A percentile compares a stretch with the other conserved stretches of the same genome.
These are phyloP conservation scores for Tretioscincus oriximinensis DNA, from an alignment of 2,113 vertebrate species.

Conservation along the genomic window DNA sequence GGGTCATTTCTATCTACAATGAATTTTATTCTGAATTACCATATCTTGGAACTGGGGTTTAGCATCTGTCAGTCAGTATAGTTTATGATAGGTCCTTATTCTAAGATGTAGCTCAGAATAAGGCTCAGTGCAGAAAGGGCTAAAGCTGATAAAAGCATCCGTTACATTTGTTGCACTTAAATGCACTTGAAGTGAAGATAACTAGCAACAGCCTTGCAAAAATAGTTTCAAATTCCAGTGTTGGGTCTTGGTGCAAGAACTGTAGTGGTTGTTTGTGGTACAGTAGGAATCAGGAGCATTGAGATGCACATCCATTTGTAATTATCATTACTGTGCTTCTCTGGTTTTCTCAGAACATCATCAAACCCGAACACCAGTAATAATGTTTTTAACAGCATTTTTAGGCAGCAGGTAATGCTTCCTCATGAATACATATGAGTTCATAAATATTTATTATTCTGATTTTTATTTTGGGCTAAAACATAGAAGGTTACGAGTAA, in stretches of 20 bases:
- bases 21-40: no score
- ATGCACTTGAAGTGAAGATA: constrained; percentile 26
- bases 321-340: constrained; percentile 38
- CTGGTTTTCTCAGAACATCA: constrained; percentile 32
- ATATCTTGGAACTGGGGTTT: no score
- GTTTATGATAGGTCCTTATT: no score
- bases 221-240: constrained; percentile 16
- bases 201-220: neutral
- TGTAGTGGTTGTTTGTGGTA: constrained; percentile 13
- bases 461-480: constrained; percentile 38
- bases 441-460: constrained; percentile 19
- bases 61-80: no score
- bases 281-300: constrained; percentile 7
- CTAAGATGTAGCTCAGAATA: no score
- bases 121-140: no score
- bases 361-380: constrained; percentile 18
- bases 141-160: neutral
- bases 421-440: constrained; percentile 28
- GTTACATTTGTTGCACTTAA: neutral
- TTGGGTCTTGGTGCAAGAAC: constrained; percentile 21
- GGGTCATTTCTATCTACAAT: no score
- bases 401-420: constrained; percentile 38
- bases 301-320: constrained; percentile 35
- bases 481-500: constrained; percentile 30
- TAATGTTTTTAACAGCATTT: constrained; percentile 44